These are phyloP conservation scores for Tetraneura akinire DNA, from an alignment of 1,140 invertebrate species.

Conservation along the genomic window DNA sequence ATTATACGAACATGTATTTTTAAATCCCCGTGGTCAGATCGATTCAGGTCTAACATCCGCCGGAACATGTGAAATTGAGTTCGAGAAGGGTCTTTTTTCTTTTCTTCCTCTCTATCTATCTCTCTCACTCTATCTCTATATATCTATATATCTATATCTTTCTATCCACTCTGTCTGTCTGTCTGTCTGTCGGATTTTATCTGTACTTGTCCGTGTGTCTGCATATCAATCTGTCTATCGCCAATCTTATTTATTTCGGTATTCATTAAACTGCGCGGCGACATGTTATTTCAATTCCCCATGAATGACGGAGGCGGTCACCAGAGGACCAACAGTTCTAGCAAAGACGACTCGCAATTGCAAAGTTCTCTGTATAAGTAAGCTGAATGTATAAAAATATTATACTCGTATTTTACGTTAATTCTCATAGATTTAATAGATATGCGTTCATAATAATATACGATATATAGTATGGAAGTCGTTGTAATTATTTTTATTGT, in stretches of 20 bases:
- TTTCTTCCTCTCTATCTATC: background rate
- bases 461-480: no score
- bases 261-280: background rate
- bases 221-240: background rate
- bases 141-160: constrained; percentile 12
- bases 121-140: background rate
- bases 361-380: constrained; percentile 43
- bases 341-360: constrained; percentile 33
- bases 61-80: constrained; percentile 1
- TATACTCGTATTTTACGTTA: no score
- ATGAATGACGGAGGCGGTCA: constrained; percentile 41
- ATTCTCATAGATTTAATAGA: no score
- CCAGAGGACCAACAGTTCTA: constrained; percentile 13
- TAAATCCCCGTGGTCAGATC: background rate
- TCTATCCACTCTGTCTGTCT: background rate
- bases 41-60: background rate
- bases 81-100: background rate
- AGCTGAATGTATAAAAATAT: background rate
- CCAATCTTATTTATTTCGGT: background rate
- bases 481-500: no score
- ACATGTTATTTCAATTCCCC: constrained; percentile 38
- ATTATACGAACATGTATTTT: no score
- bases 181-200: no score
- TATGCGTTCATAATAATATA: no score
- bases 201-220: background rate